phyloP scores from a whole-genome alignment of 2,797 vertebrate species.

The Falco cherrug region DNA sequence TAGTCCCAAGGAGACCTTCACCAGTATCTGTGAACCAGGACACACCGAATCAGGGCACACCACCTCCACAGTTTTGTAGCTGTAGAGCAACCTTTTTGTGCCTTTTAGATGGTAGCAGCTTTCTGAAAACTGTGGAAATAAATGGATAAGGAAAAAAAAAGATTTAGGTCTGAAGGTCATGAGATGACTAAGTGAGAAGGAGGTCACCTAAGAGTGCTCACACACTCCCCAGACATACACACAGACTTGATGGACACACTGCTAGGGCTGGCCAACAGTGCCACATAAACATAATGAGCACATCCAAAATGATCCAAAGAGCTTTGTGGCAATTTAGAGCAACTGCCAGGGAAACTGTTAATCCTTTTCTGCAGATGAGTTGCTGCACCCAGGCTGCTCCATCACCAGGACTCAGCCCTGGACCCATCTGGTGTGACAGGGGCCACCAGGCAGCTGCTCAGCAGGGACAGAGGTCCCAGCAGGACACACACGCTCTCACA shows the following conservation, averaged over 20 bases:
- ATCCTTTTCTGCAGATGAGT: background rate
- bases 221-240: background rate
- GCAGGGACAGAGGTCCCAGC: background rate
- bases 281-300: background rate
- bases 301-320: background rate
- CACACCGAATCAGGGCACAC: rapidly evolving
- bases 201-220: background rate
- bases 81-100: background rate
- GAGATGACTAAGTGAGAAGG: background rate
- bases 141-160: background rate
- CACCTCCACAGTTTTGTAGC: background rate
- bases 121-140: background rate
- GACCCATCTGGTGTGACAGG: background rate
- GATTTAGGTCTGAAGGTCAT: background rate
- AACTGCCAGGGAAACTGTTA: background rate
- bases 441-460: background rate
- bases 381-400: background rate
- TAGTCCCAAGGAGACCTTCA: background rate
- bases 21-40: background rate
- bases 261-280: background rate
- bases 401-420: background rate
- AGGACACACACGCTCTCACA: background rate
- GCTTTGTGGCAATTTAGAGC: background rate
- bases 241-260: background rate
- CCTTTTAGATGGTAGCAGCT: background rate